Evolutionary conservation across 1,140 invertebrate species (phyloP).

Genomic region (Solen grandis): DNA sequence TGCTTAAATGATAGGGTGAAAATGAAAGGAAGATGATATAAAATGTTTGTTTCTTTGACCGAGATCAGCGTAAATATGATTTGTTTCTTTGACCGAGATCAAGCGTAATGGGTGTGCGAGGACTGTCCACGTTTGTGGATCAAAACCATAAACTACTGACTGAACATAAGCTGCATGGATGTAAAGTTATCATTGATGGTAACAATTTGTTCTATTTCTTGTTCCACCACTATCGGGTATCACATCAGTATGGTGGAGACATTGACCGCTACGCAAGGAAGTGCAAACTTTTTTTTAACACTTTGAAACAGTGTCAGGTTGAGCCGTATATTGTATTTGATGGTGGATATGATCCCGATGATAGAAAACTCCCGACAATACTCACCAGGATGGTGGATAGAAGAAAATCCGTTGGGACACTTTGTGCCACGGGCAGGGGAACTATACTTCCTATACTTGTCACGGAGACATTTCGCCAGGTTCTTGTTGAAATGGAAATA

Average conservation of each 20-base stretch:
- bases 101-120: slow-evolving; percentile 84
- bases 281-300: slow-evolving; percentile 87
- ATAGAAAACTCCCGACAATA: slow-evolving; percentile 88
- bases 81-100: too few species aligned
- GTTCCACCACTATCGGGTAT: slow-evolving; percentile 85
- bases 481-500: slow-evolving; percentile 85
- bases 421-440: slow-evolving; percentile 66
- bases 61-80: too few species aligned
- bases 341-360: slow-evolving; percentile 87
- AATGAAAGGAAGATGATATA: too few species aligned
- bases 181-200: slow-evolving; percentile 90
- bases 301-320: slow-evolving; percentile 87
- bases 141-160: slow-evolving; percentile 86
- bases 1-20: too few species aligned
- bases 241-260: slow-evolving; percentile 91
- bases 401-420: slow-evolving; percentile 81
- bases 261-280: slow-evolving; percentile 88
- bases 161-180: slow-evolving; percentile 86
- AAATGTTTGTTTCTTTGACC: too few species aligned
- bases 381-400: slow-evolving; percentile 85
- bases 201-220: slow-evolving; percentile 88
- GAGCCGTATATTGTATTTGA: slow-evolving; percentile 91
- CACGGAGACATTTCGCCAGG: slow-evolving; percentile 87
- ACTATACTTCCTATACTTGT: slow-evolving; percentile 82
- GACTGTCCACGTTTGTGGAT: slow-evolving; percentile 84